Percentiles rank a stretch among this genome's conserved stretches.
Evolutionary conservation across 2,888 invertebrate genomes (phyloP).

Genomic region (Stratiomys singularior): DNA sequence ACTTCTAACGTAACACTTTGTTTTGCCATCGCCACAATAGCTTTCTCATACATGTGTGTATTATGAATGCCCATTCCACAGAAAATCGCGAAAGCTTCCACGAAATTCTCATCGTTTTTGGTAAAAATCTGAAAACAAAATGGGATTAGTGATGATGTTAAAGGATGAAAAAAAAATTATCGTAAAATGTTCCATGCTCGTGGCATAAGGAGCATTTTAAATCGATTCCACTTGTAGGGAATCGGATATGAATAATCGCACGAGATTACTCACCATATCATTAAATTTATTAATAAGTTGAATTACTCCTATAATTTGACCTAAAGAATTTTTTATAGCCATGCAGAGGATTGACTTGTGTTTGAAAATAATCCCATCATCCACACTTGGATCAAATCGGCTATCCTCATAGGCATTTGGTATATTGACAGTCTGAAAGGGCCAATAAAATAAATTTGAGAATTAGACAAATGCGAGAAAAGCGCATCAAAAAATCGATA

Average conservation of each 20-base stretch:
- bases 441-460: slow-evolving; percentile 28
- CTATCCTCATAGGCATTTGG: slow-evolving; percentile 88
- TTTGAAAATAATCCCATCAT: slow-evolving; percentile 82
- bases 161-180: background rate
- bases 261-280: slow-evolving; percentile 69
- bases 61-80: slow-evolving; percentile 98
- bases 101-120: slow-evolving; percentile 95
- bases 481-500: background rate
- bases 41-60: slow-evolving; percentile 97
- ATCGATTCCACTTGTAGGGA: background rate
- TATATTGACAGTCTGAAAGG: slow-evolving; percentile 89
- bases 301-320: slow-evolving; percentile 92
- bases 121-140: slow-evolving; percentile 73
- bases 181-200: background rate
- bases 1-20: slow-evolving; percentile 94
- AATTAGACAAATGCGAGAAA: background rate
- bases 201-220: background rate
- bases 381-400: slow-evolving; percentile 88
- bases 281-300: slow-evolving; percentile 94
- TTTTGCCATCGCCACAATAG: slow-evolving; percentile 94
- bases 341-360: slow-evolving; percentile 93
- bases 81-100: slow-evolving; percentile 97
- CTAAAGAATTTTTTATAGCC: slow-evolving; percentile 94
- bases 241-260: too few relatives aligned
- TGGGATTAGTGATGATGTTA: background rate